Evolutionary conservation across 2,113 vertebrate species (phyloP), one percentile per base, ranked within the genome.

Genomic region (Rhinopithecus roxellana): DNA sequence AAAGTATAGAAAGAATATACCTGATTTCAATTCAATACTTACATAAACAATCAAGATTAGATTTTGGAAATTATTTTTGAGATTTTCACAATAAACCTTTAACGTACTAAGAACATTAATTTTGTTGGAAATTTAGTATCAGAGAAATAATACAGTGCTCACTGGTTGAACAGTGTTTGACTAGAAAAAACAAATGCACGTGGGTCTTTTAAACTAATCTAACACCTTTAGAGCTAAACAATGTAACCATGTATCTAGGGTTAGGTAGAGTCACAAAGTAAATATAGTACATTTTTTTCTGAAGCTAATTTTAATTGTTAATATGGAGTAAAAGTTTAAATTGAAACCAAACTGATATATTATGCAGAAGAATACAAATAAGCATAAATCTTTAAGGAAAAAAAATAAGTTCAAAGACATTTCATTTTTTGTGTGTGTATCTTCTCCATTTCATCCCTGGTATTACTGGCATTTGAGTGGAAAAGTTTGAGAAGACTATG

Each of bases 61-160:
- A 82, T 85, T 88, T 95, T 91, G 22, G 40, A 84, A 93, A 74
- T 96, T 35, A 81, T 40, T 90, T 94, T 85, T 67, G n/a, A 95
- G 12, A n/a, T 57, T 95, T 38, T 93, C 23, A 27, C 22, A 22
- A 52, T 77, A 87, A 87, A 75, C 22, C 5, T 74, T 48, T 92
- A 82, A 48, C 5, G 14, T 82, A 16, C n/a, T 57, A 45, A 89
- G 57, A 77, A n/a, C 72, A 40, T 90, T 88, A 55, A 77, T 55
- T 80, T 83, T 72, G 32, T 30, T 2, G 1, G 78, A 4, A 32
- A 64, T 64, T 30, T 32, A 77, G 25, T 61, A 61, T 69, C n/a
- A 55, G n/a, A 50, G 17, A 82, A 70, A 30, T 30, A 27, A 43
- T n/a, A 30, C 13, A 57, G 22, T 81, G 5, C 12, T 13, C 3